phyloP scores from a whole-genome alignment of 2,113 vertebrate species.

The Mus pahari region DNA sequence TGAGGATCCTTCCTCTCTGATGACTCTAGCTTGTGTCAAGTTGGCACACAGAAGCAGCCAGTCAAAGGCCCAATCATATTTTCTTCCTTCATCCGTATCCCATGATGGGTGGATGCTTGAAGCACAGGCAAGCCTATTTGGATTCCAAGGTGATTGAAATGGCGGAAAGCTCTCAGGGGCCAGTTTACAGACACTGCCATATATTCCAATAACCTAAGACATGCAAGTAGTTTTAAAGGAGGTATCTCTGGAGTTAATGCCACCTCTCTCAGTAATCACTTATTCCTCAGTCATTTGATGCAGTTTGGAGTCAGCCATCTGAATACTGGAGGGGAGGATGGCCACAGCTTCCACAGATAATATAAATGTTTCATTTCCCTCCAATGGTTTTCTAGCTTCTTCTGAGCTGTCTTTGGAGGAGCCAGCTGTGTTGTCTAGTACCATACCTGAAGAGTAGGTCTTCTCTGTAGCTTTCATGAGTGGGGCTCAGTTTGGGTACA shows the following conservation, averaged over 20 bases:
- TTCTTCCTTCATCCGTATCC: slow-evolving; percentile 6
- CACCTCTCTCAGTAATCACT: neutral
- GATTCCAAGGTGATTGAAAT: neutral
- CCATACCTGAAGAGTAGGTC: neutral
- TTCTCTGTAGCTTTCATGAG: neutral
- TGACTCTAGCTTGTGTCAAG: neutral
- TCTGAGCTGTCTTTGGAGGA: neutral
- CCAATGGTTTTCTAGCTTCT: neutral
- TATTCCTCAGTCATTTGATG: neutral
- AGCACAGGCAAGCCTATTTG: neutral
- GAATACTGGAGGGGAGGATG: neutral
- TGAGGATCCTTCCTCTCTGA: neutral
- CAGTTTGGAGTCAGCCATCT: neutral
- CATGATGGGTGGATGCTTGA: neutral
- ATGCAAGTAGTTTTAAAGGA: neutral
- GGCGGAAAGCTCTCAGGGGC: neutral
- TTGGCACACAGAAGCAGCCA: neutral
- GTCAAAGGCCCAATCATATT: neutral
- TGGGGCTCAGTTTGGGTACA: neutral
- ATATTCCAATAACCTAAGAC: neutral
- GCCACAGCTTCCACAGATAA: neutral
- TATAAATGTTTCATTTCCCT: neutral
- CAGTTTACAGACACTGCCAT: neutral
- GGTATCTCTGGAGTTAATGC: neutral
- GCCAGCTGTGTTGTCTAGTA: neutral